Evolutionary conservation across 2,113 vertebrate species (phyloP).

Genomic region (Erythrocercus mccallii): DNA sequence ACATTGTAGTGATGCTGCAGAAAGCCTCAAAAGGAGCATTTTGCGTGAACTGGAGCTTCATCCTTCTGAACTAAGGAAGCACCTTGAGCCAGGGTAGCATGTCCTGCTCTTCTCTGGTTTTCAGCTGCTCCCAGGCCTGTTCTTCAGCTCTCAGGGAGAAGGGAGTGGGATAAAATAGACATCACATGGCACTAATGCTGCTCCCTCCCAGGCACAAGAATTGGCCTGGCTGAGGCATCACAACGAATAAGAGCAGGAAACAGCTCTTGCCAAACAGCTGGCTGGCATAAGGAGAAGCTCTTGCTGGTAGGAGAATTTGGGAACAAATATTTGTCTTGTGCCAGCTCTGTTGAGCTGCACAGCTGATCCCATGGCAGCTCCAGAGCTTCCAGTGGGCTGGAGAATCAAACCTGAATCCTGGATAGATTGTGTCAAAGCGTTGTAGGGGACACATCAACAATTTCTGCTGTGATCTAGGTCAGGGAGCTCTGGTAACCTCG

Average conservation of each 20-base stretch:
- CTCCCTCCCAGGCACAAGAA: not conserved
- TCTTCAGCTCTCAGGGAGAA: not conserved
- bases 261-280: conserved; percentile 39
- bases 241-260: not conserved
- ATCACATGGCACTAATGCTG: not conserved
- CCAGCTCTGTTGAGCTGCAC: not conserved
- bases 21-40: not conserved
- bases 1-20: not conserved
- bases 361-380: not conserved
- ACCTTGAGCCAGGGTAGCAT: not conserved
- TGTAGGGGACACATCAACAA: accelerated
- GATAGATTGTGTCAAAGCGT: accelerated
- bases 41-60: not conserved
- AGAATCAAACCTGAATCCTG: not conserved
- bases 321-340: not conserved
- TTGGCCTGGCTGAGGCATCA: not conserved
- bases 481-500: not conserved
- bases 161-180: not conserved
- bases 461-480: not conserved
- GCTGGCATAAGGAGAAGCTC: conserved; percentile 19
- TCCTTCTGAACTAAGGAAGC: not conserved
- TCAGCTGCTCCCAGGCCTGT: not conserved
- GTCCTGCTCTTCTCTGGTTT: not conserved
- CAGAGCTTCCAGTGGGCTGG: not conserved
- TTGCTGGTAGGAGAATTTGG: not conserved